Base-by-base conservation (phyloP, 2,797 vertebrate species). In the Acestrorhynchus altus region DNA sequence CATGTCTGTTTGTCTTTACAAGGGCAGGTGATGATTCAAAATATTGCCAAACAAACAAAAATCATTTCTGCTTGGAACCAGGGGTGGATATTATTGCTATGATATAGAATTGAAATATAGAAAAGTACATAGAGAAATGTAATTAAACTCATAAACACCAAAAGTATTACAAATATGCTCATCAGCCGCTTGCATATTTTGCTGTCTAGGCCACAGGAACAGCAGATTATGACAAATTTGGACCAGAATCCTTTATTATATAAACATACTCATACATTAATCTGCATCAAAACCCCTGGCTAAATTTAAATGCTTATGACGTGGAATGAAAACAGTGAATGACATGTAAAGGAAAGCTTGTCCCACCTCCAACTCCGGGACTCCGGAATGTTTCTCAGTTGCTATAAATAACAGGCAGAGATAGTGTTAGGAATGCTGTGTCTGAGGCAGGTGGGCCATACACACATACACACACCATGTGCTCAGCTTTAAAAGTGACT, bases 351-450 rank as follows among this genome's bases (percentile, higher is more conserved):
- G 44, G 60, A 61, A 46, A 24, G 24, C 7, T 70, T 39, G 68
- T 70, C 49, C 61, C 69, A 26, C 66, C 51, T 77, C 46, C 52
- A 31, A 44, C 65, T 31, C 56, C 47, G 73, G 68, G 78, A 16
- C 46, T 28, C 68, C 72, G 77, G 51, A 65, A 78, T 64, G 39
- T 81, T 80, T 81, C 76, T 86, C 86, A 85, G 83, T 26, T 11
- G 40, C 90, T 92, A 93, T 90, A 91, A 93, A 93, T 93, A 92
- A 68, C 74, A 65, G 59, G 26, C 20, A 68, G 60, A 86, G 88
- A 88, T 82, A 85, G 76, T 73, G 56, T 63, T 28, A 84, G 83
- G 88, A 85, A 90, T 89, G 79, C 72, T 75, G 78, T 76, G 81
- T 18, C 77, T 83, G 67, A 22, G 80, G 56, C 72, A 18, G 28